A percentile compares a stretch with the other conserved stretches of the same genome.
These are phyloP conservation scores for Andrena camellia DNA, from an alignment of 2,888 invertebrate species.

Conservation along the genomic window DNA sequence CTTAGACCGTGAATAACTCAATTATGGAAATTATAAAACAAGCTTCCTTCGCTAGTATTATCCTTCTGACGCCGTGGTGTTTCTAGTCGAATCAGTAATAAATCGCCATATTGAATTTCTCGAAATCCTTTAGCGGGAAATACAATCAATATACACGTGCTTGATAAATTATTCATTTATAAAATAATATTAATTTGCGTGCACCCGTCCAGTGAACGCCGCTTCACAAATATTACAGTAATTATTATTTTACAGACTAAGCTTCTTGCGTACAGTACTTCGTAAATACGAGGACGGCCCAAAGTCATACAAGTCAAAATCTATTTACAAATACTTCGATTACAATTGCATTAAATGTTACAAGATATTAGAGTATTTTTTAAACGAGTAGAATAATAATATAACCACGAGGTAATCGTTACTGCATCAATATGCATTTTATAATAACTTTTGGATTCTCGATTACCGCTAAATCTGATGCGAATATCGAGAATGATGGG, in stretches of 20 bases:
- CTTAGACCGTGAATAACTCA: slow-evolving; percentile 3
- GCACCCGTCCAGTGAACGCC: neutral
- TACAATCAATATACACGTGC: slow-evolving; percentile 51
- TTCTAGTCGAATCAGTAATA: slow-evolving; percentile 49
- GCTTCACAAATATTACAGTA: no score
- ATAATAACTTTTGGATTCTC: slow-evolving; percentile 51
- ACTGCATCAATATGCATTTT: slow-evolving; percentile 39
- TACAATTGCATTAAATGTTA: neutral
- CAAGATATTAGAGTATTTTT: neutral
- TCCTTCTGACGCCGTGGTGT: slow-evolving; percentile 64
- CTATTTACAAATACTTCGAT: neutral
- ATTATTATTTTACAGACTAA: no score
- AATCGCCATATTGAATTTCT: slow-evolving; percentile 69
- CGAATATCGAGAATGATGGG: neutral
- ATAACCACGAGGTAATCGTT: neutral
- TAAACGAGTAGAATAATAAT: neutral
- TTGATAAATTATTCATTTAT: slow-evolving; percentile 33
- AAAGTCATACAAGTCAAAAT: neutral
- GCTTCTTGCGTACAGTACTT: no score
- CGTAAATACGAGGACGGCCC: no score
- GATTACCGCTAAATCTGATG: slow-evolving; percentile 11
- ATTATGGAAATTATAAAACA: slow-evolving; percentile 15
- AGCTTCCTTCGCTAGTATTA: slow-evolving; percentile 52
- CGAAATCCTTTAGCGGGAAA: slow-evolving; percentile 70
- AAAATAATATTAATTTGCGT: neutral